phyloP scores from a whole-genome alignment of 2,797 vertebrate species.

The Crenichthys baileyi region DNA sequence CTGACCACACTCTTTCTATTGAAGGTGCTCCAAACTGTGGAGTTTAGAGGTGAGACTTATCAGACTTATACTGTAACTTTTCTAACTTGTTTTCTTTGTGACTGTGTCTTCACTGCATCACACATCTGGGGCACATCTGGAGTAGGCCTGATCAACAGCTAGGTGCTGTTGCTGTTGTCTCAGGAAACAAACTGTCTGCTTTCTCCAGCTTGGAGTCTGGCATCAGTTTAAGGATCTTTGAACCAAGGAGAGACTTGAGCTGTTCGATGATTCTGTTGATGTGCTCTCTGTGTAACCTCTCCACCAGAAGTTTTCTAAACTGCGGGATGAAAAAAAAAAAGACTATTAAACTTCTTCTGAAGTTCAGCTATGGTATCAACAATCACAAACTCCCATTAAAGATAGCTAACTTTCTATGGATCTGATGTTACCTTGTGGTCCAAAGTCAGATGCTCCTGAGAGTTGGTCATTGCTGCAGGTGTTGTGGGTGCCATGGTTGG shows the following conservation, averaged over 20 bases:
- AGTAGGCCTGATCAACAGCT: too few relatives aligned
- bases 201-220: conserved; percentile 83
- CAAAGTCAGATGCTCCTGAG: neutral
- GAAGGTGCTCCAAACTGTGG: too few relatives aligned
- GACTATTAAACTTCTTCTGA: conserved; percentile 30
- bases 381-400: neutral
- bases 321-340: conserved; percentile 56
- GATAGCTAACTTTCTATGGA: neutral
- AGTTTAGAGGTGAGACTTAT: too few relatives aligned
- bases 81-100: neutral
- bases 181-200: conserved; percentile 78
- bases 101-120: neutral
- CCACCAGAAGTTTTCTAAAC: conserved; percentile 83
- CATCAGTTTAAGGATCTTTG: conserved; percentile 78
- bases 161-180: conserved; percentile 53
- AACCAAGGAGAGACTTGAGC: conserved; percentile 72
- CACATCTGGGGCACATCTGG: too few relatives aligned
- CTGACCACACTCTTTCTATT: too few relatives aligned
- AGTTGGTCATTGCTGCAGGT: neutral
- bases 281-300: conserved; percentile 79
- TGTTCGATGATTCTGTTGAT: conserved; percentile 76
- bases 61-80: too few relatives aligned
- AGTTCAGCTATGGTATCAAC: neutral
- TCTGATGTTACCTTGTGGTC: conserved; percentile 39
- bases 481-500: neutral